Evolutionary conservation across 1,140 invertebrate species (phyloP).

Genomic region (Nomia melanderi): DNA sequence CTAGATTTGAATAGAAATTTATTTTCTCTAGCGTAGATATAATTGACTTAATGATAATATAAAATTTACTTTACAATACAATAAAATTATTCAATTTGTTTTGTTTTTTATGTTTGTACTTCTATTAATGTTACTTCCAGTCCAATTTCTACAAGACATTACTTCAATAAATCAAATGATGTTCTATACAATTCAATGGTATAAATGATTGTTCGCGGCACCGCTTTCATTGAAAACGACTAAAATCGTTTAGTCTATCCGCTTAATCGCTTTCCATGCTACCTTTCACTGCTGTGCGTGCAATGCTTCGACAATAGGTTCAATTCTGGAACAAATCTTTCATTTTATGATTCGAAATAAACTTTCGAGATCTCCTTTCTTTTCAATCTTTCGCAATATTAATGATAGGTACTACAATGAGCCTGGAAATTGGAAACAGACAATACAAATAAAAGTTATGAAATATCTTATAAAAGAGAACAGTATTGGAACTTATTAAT

Average conservation of each 20-base stretch:
- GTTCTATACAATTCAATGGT: not conserved
- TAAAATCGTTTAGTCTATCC: not conserved
- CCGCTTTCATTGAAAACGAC: not conserved
- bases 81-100: too few species aligned
- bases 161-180: not conserved
- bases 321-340: not conserved
- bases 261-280: not conserved
- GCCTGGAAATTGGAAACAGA: too few species aligned
- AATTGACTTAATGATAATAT: too few species aligned
- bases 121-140: too few species aligned
- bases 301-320: not conserved
- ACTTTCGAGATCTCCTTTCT: not conserved
- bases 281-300: slow-evolving; percentile 1
- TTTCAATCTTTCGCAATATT: not conserved
- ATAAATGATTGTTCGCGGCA: not conserved
- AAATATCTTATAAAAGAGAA: too few species aligned
- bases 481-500: too few species aligned
- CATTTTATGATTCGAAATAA: not conserved
- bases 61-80: too few species aligned
- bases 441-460: too few species aligned
- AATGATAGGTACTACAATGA: not conserved
- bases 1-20: too few species aligned
- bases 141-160: too few species aligned
- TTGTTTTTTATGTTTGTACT: too few species aligned
- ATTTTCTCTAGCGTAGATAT: too few species aligned